phyloP scores from a whole-genome alignment of 2,797 vertebrate genomes.

The Ctenochaetus hawaiiensis region DNA sequence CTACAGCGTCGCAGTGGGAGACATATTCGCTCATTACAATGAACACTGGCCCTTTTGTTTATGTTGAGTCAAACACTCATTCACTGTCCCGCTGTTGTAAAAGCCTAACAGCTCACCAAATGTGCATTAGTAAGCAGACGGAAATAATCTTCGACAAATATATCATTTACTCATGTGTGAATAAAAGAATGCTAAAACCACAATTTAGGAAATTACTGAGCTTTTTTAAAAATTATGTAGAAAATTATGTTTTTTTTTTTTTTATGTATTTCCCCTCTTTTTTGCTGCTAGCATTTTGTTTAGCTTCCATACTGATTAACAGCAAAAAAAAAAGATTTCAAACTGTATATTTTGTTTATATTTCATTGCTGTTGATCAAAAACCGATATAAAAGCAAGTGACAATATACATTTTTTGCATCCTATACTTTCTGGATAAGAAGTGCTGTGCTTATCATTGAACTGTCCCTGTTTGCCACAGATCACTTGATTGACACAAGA shows the following conservation, averaged over 20 bases:
- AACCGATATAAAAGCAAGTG: too few relatives aligned
- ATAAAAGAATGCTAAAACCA: background rate
- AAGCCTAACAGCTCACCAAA: constrained; percentile 4
- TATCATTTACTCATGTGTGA: background rate
- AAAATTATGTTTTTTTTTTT: too few relatives aligned
- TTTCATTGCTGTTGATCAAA: too few relatives aligned
- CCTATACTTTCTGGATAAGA: constrained; percentile 3
- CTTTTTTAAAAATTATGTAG: background rate
- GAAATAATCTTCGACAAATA: constrained; percentile 22
- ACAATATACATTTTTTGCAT: background rate
- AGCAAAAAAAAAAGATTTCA: too few relatives aligned
- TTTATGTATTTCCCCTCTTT: too few relatives aligned
- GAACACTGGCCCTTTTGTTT: constrained; percentile 16
- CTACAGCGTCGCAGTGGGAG: background rate
- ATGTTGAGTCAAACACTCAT: constrained; percentile 22
- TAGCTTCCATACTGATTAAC: too few relatives aligned
- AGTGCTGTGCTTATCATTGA: background rate
- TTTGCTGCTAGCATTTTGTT: too few relatives aligned
- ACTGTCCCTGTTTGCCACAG: background rate
- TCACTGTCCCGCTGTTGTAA: background rate
- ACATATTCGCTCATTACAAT: background rate
- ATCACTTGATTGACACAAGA: constrained; percentile 18
- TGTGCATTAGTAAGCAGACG: constrained; percentile 23
- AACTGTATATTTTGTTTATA: too few relatives aligned
- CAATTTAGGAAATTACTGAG: constrained; percentile 9